Conservation (phyloP, 2,888 invertebrate species). For the Melitaea athalia region DNA sequence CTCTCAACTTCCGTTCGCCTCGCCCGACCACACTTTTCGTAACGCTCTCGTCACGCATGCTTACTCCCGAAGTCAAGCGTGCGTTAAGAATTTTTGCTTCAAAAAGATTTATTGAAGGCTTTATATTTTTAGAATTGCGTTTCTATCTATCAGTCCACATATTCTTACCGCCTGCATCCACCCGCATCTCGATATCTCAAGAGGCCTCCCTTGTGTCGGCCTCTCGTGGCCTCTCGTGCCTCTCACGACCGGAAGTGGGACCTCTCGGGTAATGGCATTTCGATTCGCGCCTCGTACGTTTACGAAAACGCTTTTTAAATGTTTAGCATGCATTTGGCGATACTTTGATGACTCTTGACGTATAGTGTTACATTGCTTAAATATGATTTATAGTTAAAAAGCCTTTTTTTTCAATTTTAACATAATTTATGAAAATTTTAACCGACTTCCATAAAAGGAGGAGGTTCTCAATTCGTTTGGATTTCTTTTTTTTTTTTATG, state of each 20-base stretch:
- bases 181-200: constrained; percentile 37
- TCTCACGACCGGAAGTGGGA: constrained; percentile 33
- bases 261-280: constrained; percentile 30
- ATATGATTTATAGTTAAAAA: not conserved
- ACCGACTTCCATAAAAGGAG: too few relatives aligned
- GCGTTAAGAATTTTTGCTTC: too few relatives aligned
- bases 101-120: not conserved
- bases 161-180: not conserved
- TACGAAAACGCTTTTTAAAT: constrained; percentile 7
- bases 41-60: too few relatives aligned
- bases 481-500: too few relatives aligned
- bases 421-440: too few relatives aligned
- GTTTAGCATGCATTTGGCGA: constrained; percentile 20
- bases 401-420: too few relatives aligned
- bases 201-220: constrained; percentile 29
- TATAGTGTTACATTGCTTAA: not conserved
- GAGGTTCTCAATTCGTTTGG: too few relatives aligned
- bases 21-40: too few relatives aligned
- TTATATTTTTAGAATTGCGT: not conserved
- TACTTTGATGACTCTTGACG: not conserved
- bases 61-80: too few relatives aligned
- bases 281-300: constrained; percentile 23
- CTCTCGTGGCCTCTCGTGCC: constrained; percentile 21
- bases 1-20: too few relatives aligned
- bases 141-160: constrained; percentile 1